These are phyloP conservation scores for Patella depressa DNA, from an alignment of 2,888 invertebrate species.

Conservation along the genomic window DNA sequence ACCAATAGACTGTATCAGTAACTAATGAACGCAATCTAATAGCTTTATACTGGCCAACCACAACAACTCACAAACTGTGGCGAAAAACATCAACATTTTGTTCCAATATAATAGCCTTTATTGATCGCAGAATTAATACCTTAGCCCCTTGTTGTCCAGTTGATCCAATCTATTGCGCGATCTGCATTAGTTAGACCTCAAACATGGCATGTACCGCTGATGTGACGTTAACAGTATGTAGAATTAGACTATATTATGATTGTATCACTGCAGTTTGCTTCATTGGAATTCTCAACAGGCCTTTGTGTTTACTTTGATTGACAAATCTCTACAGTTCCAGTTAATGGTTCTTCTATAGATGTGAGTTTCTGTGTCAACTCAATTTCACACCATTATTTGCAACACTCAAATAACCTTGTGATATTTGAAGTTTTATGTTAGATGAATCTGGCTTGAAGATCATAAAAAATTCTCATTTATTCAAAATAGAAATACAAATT, in stretches of 20 bases:
- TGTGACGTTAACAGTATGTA: too few relatives aligned
- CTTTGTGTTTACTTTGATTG: neutral
- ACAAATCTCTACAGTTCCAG: neutral
- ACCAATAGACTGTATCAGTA: neutral
- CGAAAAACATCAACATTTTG: conserved; percentile 10
- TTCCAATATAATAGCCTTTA: neutral
- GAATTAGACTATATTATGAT: too few relatives aligned
- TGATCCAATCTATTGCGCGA: neutral
- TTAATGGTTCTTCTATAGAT: too few relatives aligned
- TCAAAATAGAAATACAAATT: too few relatives aligned
- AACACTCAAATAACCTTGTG: too few relatives aligned
- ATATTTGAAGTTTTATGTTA: too few relatives aligned
- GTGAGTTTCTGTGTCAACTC: too few relatives aligned
- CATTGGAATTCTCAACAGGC: neutral
- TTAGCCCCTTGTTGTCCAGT: neutral
- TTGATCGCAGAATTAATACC: neutral
- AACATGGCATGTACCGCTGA: too few relatives aligned
- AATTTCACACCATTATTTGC: too few relatives aligned
- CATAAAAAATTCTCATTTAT: too few relatives aligned
- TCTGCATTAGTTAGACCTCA: neutral
- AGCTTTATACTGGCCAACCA: neutral
- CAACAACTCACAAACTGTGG: neutral
- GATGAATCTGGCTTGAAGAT: too few relatives aligned
- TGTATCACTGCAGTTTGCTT: neutral
- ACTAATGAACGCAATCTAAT: neutral